These are phyloP conservation scores for Pollachius pollachius DNA, from an alignment of 2,113 vertebrate species.

Conservation along the genomic window DNA sequence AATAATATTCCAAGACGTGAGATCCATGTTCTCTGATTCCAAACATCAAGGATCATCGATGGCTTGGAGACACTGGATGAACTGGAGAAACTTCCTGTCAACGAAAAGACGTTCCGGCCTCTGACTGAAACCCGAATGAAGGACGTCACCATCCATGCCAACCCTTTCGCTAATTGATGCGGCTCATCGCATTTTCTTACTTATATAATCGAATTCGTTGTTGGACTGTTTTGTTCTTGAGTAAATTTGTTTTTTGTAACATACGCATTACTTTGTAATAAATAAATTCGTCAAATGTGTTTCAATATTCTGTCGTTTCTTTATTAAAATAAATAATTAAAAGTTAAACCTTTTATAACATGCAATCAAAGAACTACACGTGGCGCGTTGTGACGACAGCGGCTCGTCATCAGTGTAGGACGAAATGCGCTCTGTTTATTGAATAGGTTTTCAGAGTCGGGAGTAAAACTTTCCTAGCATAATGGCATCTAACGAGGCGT, in stretches of 20 bases:
- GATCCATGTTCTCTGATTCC: constrained; percentile 20
- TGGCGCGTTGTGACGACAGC: neutral
- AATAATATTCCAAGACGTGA: too few species aligned
- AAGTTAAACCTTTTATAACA: too few species aligned
- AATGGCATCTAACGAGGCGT: too few species aligned
- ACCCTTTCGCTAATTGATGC: constrained; percentile 87
- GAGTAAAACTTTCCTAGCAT: too few species aligned
- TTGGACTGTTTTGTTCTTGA: neutral
- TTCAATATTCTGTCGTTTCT: too few species aligned
- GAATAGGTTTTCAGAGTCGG: too few species aligned
- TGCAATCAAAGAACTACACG: neutral
- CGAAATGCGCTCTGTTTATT: too few species aligned
- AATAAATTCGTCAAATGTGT: too few species aligned
- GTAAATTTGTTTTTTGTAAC: too few species aligned
- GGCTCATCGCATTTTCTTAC: neutral
- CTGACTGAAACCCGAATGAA: constrained; percentile 91
- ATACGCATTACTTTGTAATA: too few species aligned
- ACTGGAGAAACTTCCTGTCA: constrained; percentile 92
- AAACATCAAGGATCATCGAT: constrained; percentile 85
- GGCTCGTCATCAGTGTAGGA: neutral
- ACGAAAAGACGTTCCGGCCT: constrained; percentile 94
- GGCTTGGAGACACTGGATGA: constrained; percentile 95
- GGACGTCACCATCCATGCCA: constrained; percentile 91
- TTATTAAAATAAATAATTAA: too few species aligned
- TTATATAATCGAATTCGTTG: neutral